These are phyloP conservation scores for Lepidocolaptes lacrymiger DNA, from an alignment of 2,797 vertebrate species.

Conservation along the genomic window DNA sequence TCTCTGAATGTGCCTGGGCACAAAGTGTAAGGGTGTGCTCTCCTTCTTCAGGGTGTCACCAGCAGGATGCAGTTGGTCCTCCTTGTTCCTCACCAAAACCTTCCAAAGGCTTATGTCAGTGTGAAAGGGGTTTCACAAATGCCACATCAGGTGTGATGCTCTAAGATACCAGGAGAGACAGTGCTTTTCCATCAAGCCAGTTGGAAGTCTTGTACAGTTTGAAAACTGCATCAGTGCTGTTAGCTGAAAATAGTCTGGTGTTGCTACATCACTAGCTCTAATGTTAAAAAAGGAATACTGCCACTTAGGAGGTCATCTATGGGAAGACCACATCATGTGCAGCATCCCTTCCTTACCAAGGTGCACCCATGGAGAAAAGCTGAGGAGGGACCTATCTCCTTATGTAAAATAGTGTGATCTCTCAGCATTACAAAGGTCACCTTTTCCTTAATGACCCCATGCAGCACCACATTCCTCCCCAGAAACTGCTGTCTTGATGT, in stretches of 20 bases:
- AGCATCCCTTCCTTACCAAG: not conserved
- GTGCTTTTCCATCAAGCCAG: not conserved
- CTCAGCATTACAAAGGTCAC: not conserved
- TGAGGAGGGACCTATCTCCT: not conserved
- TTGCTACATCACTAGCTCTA: not conserved
- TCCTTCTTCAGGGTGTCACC: not conserved
- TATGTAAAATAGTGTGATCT: not conserved
- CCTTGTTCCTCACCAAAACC: not conserved
- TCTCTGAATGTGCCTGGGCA: not conserved
- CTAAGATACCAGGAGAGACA: not conserved
- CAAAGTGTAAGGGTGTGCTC: fast-evolving
- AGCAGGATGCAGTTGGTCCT: not conserved
- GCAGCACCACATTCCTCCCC: not conserved
- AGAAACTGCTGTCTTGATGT: not conserved
- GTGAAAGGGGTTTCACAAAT: not conserved
- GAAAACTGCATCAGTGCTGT: not conserved
- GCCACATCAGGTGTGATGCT: not conserved
- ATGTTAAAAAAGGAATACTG: not conserved
- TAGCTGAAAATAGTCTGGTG: not conserved
- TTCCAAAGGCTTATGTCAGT: not conserved
- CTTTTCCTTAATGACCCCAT: not conserved
- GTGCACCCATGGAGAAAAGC: not conserved
- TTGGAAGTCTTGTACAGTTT: not conserved
- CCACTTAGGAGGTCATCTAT: not conserved
- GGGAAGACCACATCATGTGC: not conserved